phyloP scores from a whole-genome alignment of 2,797 vertebrate species.

The Enteromius anoplus region DNA sequence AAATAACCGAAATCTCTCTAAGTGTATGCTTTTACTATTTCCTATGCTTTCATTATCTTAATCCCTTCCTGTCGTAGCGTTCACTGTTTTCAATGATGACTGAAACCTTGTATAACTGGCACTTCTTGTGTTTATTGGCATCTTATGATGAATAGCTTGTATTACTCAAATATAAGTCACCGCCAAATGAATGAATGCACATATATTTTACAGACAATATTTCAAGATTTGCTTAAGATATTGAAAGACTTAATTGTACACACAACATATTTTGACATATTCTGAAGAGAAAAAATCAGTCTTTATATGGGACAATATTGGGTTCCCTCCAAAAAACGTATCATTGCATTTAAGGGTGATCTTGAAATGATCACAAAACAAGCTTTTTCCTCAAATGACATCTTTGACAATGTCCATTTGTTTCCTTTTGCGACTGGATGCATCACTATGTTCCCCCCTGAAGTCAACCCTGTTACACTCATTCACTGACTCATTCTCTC shows the following conservation, averaged over 20 bases:
- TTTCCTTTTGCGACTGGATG: background rate
- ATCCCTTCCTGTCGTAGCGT: background rate
- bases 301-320: background rate
- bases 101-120: background rate
- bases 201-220: background rate
- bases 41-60: background rate
- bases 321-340: background rate
- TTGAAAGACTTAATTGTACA: background rate
- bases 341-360: too few species aligned
- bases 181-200: background rate
- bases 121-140: background rate
- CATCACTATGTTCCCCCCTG: conserved; percentile 10
- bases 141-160: background rate
- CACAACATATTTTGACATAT: background rate
- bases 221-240: background rate
- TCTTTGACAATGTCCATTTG: background rate
- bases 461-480: conserved; percentile 32
- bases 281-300: background rate
- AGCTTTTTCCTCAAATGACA: background rate
- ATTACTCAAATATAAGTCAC: background rate
- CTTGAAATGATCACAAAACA: background rate
- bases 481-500: conserved; percentile 35
- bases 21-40: background rate
- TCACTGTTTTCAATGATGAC: background rate
- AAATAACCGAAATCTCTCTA: background rate